phyloP scores from a whole-genome alignment of 2,113 vertebrate species.

The Tichodroma muraria region DNA sequence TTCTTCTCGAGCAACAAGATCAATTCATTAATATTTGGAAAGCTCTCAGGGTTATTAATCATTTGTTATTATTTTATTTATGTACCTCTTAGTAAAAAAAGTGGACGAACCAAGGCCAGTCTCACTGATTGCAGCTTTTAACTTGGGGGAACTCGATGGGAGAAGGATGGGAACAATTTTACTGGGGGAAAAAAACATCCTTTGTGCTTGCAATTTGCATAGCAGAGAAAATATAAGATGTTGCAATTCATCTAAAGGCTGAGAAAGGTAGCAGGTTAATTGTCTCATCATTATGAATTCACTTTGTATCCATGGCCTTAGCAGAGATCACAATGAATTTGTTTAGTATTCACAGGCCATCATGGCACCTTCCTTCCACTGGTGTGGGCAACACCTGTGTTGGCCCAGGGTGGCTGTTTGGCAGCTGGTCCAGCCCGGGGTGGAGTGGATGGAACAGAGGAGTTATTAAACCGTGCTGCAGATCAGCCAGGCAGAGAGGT shows the following conservation, averaged over 20 bases:
- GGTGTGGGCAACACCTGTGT: neutral
- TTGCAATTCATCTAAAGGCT: neutral
- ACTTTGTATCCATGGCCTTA: conserved; percentile 22
- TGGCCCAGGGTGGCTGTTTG: neutral
- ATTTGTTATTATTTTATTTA: conserved; percentile 58
- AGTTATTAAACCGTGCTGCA: conserved; percentile 28
- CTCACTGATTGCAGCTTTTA: neutral
- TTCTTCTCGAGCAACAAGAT: conserved; percentile 49
- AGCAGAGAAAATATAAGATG: neutral
- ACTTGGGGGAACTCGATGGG: neutral
- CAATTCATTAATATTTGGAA: conserved; percentile 66
- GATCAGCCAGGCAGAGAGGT: conserved; percentile 48
- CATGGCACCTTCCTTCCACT: neutral
- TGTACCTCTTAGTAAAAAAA: conserved; percentile 22
- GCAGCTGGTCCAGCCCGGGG: neutral
- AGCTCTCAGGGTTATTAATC: conserved; percentile 41
- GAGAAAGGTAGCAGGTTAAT: conserved; percentile 41
- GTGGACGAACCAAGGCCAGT: neutral
- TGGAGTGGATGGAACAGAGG: conserved; percentile 19
- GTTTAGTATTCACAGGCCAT: conserved; percentile 35
- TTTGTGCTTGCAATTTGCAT: neutral
- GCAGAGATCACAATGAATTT: conserved; percentile 10
- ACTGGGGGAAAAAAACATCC: neutral
- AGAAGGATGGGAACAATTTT: neutral
- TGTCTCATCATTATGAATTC: conserved; percentile 25